These are phyloP conservation scores for Montipora sp. DNA, from an alignment of 64 coral and sea anemone species.

Conservation along the genomic window DNA sequence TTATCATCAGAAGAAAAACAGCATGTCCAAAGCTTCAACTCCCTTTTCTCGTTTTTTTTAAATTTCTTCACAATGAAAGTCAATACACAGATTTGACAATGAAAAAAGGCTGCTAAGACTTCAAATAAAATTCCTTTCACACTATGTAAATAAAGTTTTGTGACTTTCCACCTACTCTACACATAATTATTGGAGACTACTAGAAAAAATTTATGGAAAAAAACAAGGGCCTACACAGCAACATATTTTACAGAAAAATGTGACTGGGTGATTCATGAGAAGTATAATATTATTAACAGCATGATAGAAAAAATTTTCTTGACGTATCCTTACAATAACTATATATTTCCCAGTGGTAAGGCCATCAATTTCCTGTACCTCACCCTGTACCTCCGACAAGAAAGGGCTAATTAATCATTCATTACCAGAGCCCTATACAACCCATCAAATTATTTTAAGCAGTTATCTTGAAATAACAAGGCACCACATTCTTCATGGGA, in stretches of 20 bases:
- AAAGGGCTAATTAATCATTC: too few species aligned
- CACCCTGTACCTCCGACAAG: not conserved
- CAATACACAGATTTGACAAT: not conserved
- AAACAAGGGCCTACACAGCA: not conserved
- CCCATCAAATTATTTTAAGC: not conserved
- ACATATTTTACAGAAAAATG: constrained; percentile 15
- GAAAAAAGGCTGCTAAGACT: not conserved
- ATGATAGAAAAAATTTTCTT: not conserved
- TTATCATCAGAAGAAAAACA: too few species aligned
- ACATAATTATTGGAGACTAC: not conserved
- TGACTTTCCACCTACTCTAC: not conserved
- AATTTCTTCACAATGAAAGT: not conserved
- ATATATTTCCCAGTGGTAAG: not conserved
- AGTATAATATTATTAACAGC: not conserved
- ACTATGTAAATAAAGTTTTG: not conserved
- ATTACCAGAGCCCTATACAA: not conserved
- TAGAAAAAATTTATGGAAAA: not conserved
- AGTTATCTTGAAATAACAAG: not conserved
- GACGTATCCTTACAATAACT: not conserved
- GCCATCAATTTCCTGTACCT: not conserved
- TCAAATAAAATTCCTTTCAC: not conserved
- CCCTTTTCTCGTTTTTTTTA: not conserved
- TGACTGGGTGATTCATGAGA: not conserved
- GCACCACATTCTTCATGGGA: not conserved
- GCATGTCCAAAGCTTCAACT: not conserved